These are phyloP conservation scores for Remorina albescens DNA, from an alignment of 2,797 vertebrate species.

Conservation along the genomic window DNA sequence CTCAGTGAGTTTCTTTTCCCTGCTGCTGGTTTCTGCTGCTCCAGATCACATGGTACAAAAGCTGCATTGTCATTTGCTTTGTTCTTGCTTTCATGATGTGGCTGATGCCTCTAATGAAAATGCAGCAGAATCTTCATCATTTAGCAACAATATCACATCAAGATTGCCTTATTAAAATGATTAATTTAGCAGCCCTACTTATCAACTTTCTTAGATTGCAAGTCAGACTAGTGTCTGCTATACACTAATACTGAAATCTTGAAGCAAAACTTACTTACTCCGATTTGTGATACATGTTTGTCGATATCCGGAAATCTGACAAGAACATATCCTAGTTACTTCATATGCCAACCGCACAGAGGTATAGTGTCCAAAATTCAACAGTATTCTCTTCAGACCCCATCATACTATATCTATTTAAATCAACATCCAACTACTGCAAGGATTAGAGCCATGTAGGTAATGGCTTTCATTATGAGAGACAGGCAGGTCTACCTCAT, in stretches of 20 bases:
- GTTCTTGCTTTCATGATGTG: not conserved
- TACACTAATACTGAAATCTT: not conserved
- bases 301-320: not conserved
- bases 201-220: not conserved
- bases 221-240: not conserved
- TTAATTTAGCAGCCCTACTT: too few species aligned
- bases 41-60: not conserved
- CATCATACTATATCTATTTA: not conserved
- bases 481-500: not conserved
- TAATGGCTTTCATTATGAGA: conserved; percentile 7
- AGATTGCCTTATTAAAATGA: too few species aligned
- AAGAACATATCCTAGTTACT: too few species aligned
- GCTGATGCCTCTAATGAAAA: not conserved
- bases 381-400: too few species aligned
- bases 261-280: not conserved
- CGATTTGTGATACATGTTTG: not conserved
- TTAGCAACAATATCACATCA: too few species aligned
- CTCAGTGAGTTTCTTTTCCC: not conserved
- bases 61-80: not conserved
- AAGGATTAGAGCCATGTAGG: too few species aligned
- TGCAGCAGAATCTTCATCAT: too few species aligned
- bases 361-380: too few species aligned
- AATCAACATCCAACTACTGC: too few species aligned
- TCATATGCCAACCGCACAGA: too few species aligned
- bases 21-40: not conserved